Evolutionary conservation across 2,113 vertebrate species (phyloP).

Genomic region (Macrotus californicus): DNA sequence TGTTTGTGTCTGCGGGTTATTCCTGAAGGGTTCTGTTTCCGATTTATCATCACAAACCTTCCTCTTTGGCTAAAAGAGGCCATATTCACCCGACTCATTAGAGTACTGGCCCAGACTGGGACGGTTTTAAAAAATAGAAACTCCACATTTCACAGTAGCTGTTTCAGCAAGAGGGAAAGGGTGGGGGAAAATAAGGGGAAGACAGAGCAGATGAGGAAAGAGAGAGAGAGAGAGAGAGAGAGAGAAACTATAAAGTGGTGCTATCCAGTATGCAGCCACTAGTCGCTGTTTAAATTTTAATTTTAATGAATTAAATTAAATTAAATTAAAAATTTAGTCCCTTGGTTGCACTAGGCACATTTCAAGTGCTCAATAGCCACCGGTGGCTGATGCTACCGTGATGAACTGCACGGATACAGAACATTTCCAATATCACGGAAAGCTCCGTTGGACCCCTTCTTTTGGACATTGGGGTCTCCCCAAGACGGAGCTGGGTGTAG

Average conservation of each 20-base stretch:
- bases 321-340: neutral
- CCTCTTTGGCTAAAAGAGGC: neutral
- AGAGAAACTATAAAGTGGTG: neutral
- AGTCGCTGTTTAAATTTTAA: neutral
- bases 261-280: neutral
- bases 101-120: neutral
- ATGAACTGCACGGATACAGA: neutral
- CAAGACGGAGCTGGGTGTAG: neutral
- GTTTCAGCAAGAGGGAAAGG: neutral
- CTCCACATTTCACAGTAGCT: neutral
- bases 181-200: neutral
- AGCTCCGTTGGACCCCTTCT: neutral
- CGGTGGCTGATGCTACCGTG: too few species aligned
- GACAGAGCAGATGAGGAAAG: neutral
- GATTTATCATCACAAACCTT: neutral
- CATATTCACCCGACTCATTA: neutral
- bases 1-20: neutral
- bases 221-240: neutral
- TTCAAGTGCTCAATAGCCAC: neutral
- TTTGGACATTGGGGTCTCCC: neutral
- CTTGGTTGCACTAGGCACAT: neutral
- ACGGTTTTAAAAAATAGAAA: neutral
- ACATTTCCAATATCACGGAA: neutral
- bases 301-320: neutral
- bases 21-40: neutral